Evolutionary conservation across 2,113 vertebrate genomes (phyloP).

Genomic region (Glareola pratincola): DNA sequence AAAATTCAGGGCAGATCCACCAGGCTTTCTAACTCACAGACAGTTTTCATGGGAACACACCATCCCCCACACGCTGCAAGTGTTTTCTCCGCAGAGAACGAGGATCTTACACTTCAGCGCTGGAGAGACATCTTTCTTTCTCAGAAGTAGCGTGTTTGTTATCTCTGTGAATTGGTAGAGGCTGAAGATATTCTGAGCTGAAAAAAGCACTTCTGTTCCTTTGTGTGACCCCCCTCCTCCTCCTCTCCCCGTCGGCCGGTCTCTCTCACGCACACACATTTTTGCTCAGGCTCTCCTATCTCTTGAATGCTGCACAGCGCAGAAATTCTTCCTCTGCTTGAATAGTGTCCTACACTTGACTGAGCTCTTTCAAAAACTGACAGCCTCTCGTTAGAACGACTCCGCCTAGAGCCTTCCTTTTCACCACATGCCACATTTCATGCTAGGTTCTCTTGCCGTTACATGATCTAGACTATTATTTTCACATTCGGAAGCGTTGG

Average conservation of each 20-base stretch:
- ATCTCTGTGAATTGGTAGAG: neutral
- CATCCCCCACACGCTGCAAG: neutral
- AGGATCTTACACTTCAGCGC: neutral
- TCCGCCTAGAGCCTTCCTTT: neutral
- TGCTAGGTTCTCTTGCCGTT: neutral
- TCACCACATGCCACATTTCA: neutral
- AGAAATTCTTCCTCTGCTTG: neutral
- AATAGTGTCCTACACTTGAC: neutral
- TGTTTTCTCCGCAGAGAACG: neutral
- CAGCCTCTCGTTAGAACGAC: conserved; percentile 28
- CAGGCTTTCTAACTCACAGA: neutral
- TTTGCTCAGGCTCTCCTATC: neutral
- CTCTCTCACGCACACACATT: neutral
- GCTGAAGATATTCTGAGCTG: neutral
- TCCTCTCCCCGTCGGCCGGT: fast-evolving
- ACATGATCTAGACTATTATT: neutral
- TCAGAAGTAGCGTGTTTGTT: neutral
- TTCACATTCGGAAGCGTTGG: neutral
- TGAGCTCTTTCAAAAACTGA: neutral
- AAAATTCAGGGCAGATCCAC: conserved; percentile 8
- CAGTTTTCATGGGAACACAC: neutral
- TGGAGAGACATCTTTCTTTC: neutral
- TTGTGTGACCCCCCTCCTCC: neutral
- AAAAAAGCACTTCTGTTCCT: conserved; percentile 33
- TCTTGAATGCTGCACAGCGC: neutral